A percentile compares a stretch with the other conserved stretches of the same genome.
These are phyloP conservation scores for Sarcophaga bullata DNA, from an alignment of 1,140 invertebrate genomes.

Conservation along the genomic window DNA sequence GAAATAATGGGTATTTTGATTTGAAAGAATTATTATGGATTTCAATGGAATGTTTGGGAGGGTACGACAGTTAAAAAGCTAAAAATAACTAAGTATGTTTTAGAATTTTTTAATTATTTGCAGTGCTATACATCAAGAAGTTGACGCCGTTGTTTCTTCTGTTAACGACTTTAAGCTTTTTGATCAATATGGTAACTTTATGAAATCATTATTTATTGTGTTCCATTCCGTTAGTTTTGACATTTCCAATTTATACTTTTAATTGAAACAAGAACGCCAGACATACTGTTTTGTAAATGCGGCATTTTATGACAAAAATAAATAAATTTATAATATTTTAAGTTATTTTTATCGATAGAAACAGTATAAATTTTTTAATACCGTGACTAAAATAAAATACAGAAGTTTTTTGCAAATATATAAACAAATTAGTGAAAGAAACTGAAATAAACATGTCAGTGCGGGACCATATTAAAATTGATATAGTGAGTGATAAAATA, in stretches of 20 bases:
- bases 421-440: neutral
- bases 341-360: neutral
- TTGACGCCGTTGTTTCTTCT: too few relatives aligned
- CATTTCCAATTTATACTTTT: neutral
- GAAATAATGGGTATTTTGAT: neutral
- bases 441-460: slow-evolving; percentile 48
- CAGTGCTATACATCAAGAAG: too few relatives aligned
- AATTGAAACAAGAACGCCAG: neutral
- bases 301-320: neutral
- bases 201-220: neutral
- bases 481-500: slow-evolving; percentile 58
- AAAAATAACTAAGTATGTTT: too few relatives aligned
- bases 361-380: too few relatives aligned
- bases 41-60: too few relatives aligned
- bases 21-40: neutral
- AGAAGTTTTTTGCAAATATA: too few relatives aligned
- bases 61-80: too few relatives aligned
- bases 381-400: too few relatives aligned
- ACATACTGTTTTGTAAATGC: neutral
- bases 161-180: neutral
- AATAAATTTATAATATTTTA: neutral
- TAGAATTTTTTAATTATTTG: too few relatives aligned
- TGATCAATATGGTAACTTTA: neutral
- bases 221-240: neutral
- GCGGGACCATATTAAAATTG: slow-evolving; percentile 62